Evolutionary conservation across 2,888 invertebrate species (phyloP).

Genomic region (Ectemnius continuus): DNA sequence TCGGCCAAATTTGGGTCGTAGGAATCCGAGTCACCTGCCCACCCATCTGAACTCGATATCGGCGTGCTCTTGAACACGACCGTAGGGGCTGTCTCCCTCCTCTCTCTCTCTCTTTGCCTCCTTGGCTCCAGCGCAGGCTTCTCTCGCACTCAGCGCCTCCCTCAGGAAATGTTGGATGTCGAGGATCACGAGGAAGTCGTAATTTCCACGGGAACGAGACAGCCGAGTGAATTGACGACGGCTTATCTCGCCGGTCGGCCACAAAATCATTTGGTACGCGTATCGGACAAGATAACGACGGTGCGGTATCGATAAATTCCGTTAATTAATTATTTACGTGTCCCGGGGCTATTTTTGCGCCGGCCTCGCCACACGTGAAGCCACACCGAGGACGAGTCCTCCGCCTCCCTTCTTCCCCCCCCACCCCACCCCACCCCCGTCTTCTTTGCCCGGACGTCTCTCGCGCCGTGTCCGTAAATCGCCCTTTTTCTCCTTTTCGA

Average conservation of each 20-base stretch:
- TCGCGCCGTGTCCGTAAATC: too few relatives aligned
- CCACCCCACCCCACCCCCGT: background rate
- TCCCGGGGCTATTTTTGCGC: constrained; percentile 68
- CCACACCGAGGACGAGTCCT: constrained; percentile 9
- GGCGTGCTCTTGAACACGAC: constrained; percentile 38
- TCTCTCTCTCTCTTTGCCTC: too few relatives aligned
- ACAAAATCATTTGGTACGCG: constrained; percentile 62
- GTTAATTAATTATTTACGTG: constrained; percentile 75
- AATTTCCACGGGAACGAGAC: constrained; percentile 63
- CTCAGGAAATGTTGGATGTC: constrained; percentile 60
- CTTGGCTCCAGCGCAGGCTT: too few relatives aligned
- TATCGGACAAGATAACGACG: constrained; percentile 69
- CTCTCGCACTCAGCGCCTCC: constrained; percentile 27
- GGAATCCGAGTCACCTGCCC: constrained; percentile 54
- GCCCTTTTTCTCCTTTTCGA: too few relatives aligned
- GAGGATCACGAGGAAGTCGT: constrained; percentile 63
- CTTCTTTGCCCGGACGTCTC: constrained; percentile 15
- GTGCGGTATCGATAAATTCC: constrained; percentile 70
- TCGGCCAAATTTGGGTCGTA: constrained; percentile 40
- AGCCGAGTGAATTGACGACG: constrained; percentile 64
- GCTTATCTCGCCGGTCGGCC: constrained; percentile 63
- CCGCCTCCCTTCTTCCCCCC: constrained; percentile 1
- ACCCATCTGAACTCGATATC: constrained; percentile 53
- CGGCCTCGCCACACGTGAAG: constrained; percentile 59
- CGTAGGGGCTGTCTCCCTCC: constrained; percentile 28